A percentile compares a stretch with the other conserved stretches of the same genome.
phyloP scores from a whole-genome alignment of 2,888 invertebrate genomes.

The Heliconius erato region DNA sequence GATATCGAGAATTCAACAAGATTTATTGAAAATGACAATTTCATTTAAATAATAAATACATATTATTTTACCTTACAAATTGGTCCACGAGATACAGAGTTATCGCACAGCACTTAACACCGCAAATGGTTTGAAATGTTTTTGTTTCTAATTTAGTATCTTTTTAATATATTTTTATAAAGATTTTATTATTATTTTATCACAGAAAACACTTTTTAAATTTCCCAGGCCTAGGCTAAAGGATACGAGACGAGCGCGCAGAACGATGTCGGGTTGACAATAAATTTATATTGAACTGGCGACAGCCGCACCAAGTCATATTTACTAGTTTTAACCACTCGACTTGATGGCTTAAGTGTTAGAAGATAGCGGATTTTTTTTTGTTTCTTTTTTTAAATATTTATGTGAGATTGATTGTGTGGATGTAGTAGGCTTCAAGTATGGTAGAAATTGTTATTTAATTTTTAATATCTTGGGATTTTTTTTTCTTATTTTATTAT shows the following conservation, averaged over 20 bases:
- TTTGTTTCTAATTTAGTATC: neutral
- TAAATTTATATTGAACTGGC: constrained; percentile 75
- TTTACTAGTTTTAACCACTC: constrained; percentile 74
- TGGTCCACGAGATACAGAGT: neutral
- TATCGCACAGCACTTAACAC: constrained; percentile 23
- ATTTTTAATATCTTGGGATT: neutral
- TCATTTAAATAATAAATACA: constrained; percentile 20
- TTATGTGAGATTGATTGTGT: neutral
- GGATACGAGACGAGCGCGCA: constrained; percentile 67
- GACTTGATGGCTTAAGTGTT: constrained; percentile 60
- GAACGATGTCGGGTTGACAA: constrained; percentile 69
- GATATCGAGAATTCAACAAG: constrained; percentile 6
- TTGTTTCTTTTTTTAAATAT: neutral
- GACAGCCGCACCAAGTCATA: constrained; percentile 65
- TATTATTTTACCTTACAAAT: constrained; percentile 25
- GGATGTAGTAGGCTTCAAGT: neutral
- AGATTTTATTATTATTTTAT: neutral
- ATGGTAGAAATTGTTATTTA: neutral
- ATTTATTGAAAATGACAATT: constrained; percentile 20
- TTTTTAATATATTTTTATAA: neutral
- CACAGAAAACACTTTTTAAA: constrained; percentile 14
- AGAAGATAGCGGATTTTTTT: constrained; percentile 37
- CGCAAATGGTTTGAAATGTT: constrained; percentile 1
- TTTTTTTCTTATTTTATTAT: neutral
- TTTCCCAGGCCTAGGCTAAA: constrained; percentile 41